Evolutionary conservation across 1,140 invertebrate genomes (phyloP), one percentile per base, ranked within the genome.

Genomic region (Chelonus insularis): DNA sequence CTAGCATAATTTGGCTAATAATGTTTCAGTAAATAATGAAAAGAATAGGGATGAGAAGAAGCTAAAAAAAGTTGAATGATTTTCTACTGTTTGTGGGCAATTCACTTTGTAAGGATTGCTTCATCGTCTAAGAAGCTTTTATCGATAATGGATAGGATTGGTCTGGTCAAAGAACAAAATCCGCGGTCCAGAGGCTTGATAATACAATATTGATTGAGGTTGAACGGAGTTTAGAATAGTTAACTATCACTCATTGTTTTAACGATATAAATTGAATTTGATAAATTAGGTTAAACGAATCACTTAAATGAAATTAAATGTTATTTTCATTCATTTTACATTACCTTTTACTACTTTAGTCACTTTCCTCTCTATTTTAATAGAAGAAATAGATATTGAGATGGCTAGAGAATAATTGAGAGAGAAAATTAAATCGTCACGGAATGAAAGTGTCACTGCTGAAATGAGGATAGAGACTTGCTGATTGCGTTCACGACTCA

Each of bases 401-500:
- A 48, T 12, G 20, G 20, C 12, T 47, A 48, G 43, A 41, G 39
- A 47, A 5, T 34, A 25, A 8, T 25, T 47, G 6, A 3, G 25
- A 43, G 14, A 32, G 56, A 48, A 47, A 57, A 57, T 57, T 57
- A 48, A 48, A 57, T 47, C 16, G 56, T 47, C 52, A 18, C 43
- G 56, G 43, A 50, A 59, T 59, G 45, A 39, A 59, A 20, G 47
- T 39, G 18, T 59, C 45, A 39, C 57, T 21, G 29, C 12, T 18
- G 14, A 12, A 51, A 32, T 6, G 34, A 48, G 32, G 11, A 51
- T 39, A 36, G 45, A 59, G 20, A 9, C 18, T 47, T 47, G 36
- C 47, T 59, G 57, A 59, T 59, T 59, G 47, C 45, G 20, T 59
- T 59, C 34, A 32, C 18, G 4, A 59, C 18, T 48, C 23, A 43